Evolutionary conservation across 2,888 invertebrate species (phyloP), one percentile per base, ranked within the genome.

Genomic region (Diaphora mendica): DNA sequence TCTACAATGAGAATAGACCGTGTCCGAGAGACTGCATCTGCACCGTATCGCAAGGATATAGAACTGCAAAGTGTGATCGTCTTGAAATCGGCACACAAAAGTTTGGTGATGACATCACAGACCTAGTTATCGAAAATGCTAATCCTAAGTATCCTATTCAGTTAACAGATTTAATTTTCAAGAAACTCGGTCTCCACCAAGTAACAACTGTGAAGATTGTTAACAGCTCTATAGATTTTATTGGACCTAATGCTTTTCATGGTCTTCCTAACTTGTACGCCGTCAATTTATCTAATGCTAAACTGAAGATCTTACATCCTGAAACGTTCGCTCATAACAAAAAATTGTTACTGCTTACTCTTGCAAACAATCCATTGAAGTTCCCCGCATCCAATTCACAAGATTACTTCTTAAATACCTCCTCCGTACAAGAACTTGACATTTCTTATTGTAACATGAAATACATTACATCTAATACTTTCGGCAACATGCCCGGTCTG

Each of bases 231-330:
- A 97, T 98, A 85, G 93, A 96, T 67, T 96, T 96, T 73, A 96
- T 98, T 80, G 96, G 97, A 82, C 96, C 96, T 33, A 96, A 96
- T 68, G 97, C 98, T 0, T 98, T 98, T 94, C 96, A 96, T 77
- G 97, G 96, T 8, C 93, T 98, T 71, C 94, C 96, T 33, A 96
- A 97, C 79, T 92, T 98, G 44, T 97, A 97, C 82, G 96, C 97
- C 33, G 96, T 98, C 0, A 97, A 97, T 85, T 94, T 98, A 75
- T 96, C 97, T 3, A 97, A 97, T 87, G 97, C 97, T 76, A 97
- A 96, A 73, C 95, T 98, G 39, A 96, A 96, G 75, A 94, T 96
- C 73, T 94, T 98, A 69, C 96, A 97, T 82, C 97, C 97, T 0
- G 97, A 97, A 83, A 97, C 97, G 2, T 98, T 98, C 90, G 96